These are phyloP conservation scores for Acyrthosiphon pisum DNA, from an alignment of 1,140 invertebrate species.

Conservation along the genomic window DNA sequence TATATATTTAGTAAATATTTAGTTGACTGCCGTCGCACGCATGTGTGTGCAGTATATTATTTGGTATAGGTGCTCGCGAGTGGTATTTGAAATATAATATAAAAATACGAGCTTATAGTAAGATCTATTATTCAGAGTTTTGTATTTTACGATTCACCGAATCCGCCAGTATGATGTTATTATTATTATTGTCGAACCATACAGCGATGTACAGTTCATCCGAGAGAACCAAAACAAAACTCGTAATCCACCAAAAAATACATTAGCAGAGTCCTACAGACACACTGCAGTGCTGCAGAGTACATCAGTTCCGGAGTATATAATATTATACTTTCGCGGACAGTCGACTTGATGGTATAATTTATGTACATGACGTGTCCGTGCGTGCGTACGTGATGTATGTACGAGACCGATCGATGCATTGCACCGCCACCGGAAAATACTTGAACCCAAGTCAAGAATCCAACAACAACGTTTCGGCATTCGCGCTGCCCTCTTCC, in stretches of 20 bases:
- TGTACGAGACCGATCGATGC: neutral
- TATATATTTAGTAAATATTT: constrained; percentile 8
- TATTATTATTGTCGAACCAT: no score
- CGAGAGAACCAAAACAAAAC: neutral
- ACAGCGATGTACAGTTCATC: neutral
- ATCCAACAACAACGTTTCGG: constrained; percentile 23
- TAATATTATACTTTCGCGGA: neutral
- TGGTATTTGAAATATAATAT: neutral
- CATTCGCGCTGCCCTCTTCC: constrained; percentile 10
- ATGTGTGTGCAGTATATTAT: neutral
- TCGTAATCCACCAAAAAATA: neutral
- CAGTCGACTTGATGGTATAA: neutral
- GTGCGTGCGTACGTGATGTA: neutral
- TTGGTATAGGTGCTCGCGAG: neutral
- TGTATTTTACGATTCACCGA: neutral
- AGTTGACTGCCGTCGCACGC: neutral
- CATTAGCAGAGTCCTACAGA: neutral
- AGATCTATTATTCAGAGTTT: neutral
- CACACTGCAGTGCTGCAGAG: no score
- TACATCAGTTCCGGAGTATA: neutral
- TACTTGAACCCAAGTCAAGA: constrained; percentile 48
- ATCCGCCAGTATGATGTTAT: neutral
- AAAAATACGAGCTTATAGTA: neutral
- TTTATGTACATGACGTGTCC: neutral
- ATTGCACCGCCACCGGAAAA: neutral